These are phyloP conservation scores for Spatulosminthurus flaviceps DNA, from an alignment of 2,888 invertebrate species.

Conservation along the genomic window DNA sequence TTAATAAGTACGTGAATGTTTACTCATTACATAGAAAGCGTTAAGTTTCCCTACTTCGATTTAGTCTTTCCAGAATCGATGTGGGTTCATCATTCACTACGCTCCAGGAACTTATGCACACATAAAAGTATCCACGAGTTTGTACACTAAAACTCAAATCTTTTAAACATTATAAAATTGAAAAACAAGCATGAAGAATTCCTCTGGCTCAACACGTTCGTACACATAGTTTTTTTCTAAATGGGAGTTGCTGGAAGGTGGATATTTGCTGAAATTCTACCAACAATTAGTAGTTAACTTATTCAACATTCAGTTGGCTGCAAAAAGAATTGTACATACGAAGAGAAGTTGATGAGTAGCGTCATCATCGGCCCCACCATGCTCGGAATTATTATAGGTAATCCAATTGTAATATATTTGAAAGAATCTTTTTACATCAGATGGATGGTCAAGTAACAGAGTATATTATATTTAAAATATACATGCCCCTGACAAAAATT, in stretches of 20 bases:
- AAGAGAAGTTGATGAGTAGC: background rate
- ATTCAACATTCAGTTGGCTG: background rate
- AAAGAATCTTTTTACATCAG: no score
- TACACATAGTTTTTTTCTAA: no score
- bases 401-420: background rate
- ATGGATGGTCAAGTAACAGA: no score
- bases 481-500: no score
- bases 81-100: background rate
- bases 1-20: conserved; percentile 3
- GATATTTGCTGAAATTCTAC: background rate
- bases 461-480: no score
- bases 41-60: background rate
- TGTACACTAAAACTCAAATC: no score
- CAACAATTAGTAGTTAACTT: background rate
- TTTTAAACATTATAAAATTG: no score
- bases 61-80: background rate
- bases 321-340: background rate
- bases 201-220: no score
- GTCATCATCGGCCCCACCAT: background rate
- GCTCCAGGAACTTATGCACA: no score
- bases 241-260: background rate
- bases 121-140: no score
- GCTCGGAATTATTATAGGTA: conserved; percentile 12
- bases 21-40: conserved; percentile 4
- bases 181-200: no score